Conservation (phyloP, 2,113 vertebrate species). For the Grantiella picta region DNA sequence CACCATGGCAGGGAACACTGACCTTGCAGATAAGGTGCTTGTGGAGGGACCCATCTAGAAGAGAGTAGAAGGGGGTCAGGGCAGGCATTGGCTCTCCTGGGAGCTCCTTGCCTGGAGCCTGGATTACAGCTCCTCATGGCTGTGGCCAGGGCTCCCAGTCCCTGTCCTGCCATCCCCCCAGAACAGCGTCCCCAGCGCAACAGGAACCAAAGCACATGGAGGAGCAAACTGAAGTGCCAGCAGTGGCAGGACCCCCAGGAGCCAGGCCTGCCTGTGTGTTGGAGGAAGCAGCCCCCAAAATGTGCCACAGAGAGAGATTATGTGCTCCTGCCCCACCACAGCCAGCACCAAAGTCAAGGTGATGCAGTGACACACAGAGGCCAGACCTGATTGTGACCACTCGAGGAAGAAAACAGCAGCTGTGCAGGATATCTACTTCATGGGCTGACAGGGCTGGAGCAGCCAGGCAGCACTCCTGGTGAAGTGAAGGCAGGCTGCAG, state of each 20-base stretch:
- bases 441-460: not conserved
- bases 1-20: not conserved
- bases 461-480: not conserved
- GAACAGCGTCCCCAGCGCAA: not conserved
- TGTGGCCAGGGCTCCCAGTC: not conserved
- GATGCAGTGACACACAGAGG: fast-evolving
- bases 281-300: not conserved
- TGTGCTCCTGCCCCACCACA: fast-evolving
- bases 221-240: not conserved
- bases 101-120: not conserved
- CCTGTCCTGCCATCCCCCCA: fast-evolving
- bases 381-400: not conserved
- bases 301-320: fast-evolving
- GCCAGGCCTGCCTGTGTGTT: not conserved
- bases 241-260: not conserved
- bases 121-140: not conserved
- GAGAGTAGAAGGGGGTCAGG: conserved; percentile 17
- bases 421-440: fast-evolving
- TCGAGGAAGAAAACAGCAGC: not conserved
- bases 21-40: conserved; percentile 76
- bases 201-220: not conserved
- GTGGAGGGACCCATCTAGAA: conserved; percentile 60
- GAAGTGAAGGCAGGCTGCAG: not conserved
- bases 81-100: not conserved
- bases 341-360: not conserved